phyloP scores from a whole-genome alignment of 1,140 invertebrate species.

The Magallana angulata region DNA sequence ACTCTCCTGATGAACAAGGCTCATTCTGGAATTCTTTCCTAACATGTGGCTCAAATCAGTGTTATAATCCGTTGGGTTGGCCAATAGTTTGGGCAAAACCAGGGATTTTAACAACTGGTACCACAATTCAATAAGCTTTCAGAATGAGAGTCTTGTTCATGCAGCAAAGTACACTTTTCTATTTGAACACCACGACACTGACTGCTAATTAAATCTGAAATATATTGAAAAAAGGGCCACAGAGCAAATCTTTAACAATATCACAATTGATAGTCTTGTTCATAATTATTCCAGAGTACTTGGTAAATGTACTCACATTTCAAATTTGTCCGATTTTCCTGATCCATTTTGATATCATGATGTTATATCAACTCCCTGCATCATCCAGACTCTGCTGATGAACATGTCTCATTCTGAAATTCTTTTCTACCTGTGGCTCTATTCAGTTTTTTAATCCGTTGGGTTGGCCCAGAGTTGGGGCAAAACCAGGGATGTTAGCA shows the following conservation, averaged over 20 bases:
- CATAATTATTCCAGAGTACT: too few relatives aligned
- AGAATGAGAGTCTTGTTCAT: neutral
- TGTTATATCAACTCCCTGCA: neutral
- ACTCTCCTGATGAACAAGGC: neutral
- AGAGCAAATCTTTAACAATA: neutral
- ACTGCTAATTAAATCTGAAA: neutral
- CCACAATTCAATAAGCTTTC: neutral
- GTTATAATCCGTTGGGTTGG: neutral
- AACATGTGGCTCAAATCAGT: conserved; percentile 9
- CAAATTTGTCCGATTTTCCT: neutral
- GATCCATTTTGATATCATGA: neutral
- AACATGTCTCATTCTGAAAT: too few relatives aligned
- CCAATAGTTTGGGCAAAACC: neutral
- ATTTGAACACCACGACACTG: rapidly evolving
- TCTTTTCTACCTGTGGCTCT: neutral
- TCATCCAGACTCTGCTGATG: neutral
- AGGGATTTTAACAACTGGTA: neutral
- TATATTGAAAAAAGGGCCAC: neutral
- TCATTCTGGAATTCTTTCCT: neutral
- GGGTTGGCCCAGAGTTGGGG: neutral
- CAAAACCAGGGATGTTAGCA: neutral
- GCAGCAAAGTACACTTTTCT: neutral
- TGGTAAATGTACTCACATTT: too few relatives aligned
- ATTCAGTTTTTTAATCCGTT: neutral
- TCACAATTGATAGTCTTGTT: too few relatives aligned